Base-by-base conservation (phyloP, 2,888 invertebrate genomes). In the Alcis repandata region DNA sequence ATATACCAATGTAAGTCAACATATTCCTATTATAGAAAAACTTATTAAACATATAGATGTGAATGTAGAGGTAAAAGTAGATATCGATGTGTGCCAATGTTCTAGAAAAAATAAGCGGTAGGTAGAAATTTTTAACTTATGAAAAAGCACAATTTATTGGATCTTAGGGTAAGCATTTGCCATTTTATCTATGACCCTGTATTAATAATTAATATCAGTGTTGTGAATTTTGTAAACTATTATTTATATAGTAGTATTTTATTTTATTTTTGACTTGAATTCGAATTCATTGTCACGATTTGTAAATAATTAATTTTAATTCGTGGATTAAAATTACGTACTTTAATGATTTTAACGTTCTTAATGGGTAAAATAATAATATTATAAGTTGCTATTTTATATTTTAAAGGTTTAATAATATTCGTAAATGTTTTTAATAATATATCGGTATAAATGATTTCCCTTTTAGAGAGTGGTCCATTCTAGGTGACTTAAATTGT, bases 401-500 rank as follows among this genome's bases (percentile, higher is more conserved):
- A 22, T 40, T 11, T 40, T n/a, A n/a, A 9, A 53, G 22, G 22
- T 40, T 52, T n/a, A 53, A 15, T 40, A 32, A 15, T 46, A 46
- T 36, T 53, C 20, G n/a, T 22, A 53, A 40, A 43, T 58, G 72
- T 68, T 71, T n/a, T 71, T 68, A 69, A 69, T 63, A 22, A 10
- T 70, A 68, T 70, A 66, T 68, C 40, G 58, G 65, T 52, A 69
- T 65, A 70, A 9, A 67, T 72, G 63, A 73, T 73, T 80, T 82
- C 76, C 83, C 89, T 83, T 77, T 89, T 92, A 92, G 92, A 89
- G 87, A 82, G 93, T 89, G 93, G 93, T 92, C 93, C 93, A 93
- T 89, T 86, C 80, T 92, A 93, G 90, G 91, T 92, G 92, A 93
- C 91, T 93, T 93, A 93, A 92, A 87, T 85, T 86, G 89, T 91